phyloP scores from a whole-genome alignment of 2,113 vertebrate genomes.

The Cryptotis parvus region DNA sequence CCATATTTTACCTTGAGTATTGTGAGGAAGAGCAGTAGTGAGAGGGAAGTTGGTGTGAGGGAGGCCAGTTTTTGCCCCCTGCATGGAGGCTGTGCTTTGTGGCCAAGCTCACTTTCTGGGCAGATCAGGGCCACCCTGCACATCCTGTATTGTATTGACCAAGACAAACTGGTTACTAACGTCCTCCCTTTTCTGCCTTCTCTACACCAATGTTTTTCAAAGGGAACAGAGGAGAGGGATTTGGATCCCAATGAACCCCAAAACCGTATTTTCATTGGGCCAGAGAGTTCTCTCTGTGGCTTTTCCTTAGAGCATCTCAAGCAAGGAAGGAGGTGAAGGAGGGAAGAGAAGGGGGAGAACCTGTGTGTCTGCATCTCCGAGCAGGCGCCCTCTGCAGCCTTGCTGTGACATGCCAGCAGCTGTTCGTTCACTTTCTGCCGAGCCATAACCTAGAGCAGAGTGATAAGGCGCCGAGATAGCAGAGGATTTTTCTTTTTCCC shows the following conservation, averaged over 20 bases:
- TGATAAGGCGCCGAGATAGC: background rate
- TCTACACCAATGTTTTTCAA: conserved; percentile 11
- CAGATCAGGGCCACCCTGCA: background rate
- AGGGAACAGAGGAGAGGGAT: background rate
- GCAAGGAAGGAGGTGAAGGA: background rate
- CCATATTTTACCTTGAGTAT: background rate
- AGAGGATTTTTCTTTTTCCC: too few species aligned
- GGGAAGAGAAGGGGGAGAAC: background rate
- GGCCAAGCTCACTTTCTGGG: background rate
- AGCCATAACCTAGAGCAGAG: background rate
- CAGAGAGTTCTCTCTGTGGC: background rate
- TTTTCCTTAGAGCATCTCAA: background rate
- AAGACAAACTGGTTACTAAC: background rate
- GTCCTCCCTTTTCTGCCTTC: background rate
- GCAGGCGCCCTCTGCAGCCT: background rate
- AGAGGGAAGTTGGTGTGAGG: background rate
- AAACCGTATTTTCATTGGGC: background rate
- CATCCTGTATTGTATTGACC: background rate
- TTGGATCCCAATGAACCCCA: background rate
- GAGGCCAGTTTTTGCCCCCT: background rate
- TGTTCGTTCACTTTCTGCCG: conserved; percentile 4
- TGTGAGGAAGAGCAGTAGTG: background rate
- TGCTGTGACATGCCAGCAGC: background rate
- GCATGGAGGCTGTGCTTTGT: background rate
- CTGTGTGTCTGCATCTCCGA: background rate